Percentiles rank a stretch among this genome's conserved stretches.
Conservation (phyloP, 2,113 vertebrate species). For the Neoarius graeffei region DNA sequence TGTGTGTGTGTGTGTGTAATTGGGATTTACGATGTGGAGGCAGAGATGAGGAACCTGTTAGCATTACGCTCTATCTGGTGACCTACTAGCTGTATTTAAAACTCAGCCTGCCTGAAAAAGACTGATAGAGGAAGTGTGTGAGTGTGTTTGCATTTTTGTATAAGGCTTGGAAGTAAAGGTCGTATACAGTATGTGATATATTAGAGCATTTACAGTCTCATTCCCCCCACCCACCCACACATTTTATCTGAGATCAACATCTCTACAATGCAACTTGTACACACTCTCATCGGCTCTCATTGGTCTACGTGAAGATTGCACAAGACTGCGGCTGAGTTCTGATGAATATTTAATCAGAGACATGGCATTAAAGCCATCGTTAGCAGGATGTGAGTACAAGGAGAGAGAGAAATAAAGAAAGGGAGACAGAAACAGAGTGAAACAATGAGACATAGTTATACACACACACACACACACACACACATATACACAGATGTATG, state of each 20-base stretch:
- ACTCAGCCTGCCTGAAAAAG: too few relatives aligned
- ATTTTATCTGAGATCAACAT: not conserved
- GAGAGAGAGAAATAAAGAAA: not conserved
- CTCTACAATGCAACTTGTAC: not conserved
- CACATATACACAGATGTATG: not conserved
- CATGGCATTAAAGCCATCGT: not conserved
- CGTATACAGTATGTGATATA: not conserved
- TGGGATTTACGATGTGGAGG: too few relatives aligned
- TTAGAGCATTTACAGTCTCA: not conserved
- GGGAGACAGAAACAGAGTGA: not conserved
- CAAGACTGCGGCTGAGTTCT: not conserved
- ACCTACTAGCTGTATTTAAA: too few relatives aligned
- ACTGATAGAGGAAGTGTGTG: not conserved
- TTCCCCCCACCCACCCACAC: not conserved
- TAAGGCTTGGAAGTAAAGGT: not conserved
- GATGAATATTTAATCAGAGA: conserved; percentile 1
- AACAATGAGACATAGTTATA: not conserved
- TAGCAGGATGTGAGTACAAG: not conserved
- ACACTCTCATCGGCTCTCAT: not conserved
- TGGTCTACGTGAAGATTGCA: not conserved
- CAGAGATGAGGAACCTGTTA: too few relatives aligned
- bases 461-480: not conserved
- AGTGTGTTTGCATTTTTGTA: not conserved
- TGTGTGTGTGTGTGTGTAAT: not conserved
- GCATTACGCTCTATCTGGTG: too few relatives aligned